Conservation (phyloP, 35 echinoderm and acorn worm species). For the Lytechinus variegatus region DNA sequence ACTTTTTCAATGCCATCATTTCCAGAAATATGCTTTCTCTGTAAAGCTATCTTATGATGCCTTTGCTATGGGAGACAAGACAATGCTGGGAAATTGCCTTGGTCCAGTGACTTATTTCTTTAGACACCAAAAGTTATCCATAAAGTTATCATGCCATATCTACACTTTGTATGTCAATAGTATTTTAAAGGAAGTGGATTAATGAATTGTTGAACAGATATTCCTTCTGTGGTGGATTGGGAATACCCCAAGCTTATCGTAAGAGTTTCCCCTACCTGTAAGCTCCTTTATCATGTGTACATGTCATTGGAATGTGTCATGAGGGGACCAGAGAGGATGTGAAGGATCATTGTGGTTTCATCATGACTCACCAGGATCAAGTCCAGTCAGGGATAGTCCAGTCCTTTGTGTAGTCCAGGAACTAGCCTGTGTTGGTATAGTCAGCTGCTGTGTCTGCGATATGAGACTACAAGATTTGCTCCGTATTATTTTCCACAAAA, state of each 20-base stretch:
- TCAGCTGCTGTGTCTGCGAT: no score
- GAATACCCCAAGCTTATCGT: not conserved
- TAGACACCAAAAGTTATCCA: not conserved
- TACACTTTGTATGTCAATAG: not conserved
- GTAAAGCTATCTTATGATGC: not conserved
- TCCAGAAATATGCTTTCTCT: not conserved
- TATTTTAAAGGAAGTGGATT: not conserved
- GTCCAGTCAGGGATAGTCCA: not conserved
- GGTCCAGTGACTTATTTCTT: not conserved
- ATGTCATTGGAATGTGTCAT: not conserved
- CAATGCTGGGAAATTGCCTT: not conserved
- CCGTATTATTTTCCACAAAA: no score
- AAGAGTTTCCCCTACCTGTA: not conserved
- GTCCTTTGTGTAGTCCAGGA: not conserved
- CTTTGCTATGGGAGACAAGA: not conserved
- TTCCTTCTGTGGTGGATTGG: not conserved
- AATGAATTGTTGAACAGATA: not conserved
- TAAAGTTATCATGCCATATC: conserved; percentile 4
- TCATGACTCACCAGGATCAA: not conserved
- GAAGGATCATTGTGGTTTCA: not conserved
- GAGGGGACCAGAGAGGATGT: not conserved
- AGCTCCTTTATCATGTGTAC: no score
- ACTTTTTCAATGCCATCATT: not conserved
- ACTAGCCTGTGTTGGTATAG: no score
- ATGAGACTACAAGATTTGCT: no score